A percentile compares a stretch with the other conserved stretches of the same genome.
Evolutionary conservation across 2,888 invertebrate genomes (phyloP).

Genomic region (Acanthosoma haemorrhoidale): DNA sequence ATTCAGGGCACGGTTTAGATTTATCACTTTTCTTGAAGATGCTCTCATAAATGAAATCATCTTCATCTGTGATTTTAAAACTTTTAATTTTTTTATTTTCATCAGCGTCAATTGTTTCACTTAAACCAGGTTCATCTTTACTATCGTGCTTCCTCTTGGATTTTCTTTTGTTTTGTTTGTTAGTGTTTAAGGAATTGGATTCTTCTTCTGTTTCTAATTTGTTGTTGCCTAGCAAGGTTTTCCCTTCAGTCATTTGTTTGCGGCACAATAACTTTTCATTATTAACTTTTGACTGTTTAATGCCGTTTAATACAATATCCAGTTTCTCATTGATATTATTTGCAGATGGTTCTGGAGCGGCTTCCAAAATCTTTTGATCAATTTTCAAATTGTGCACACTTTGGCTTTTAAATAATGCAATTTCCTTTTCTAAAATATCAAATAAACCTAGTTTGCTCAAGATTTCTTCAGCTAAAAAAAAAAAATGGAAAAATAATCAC

Average conservation of each 20-base stretch:
- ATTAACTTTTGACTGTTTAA: constrained; percentile 27
- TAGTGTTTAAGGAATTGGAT: no score
- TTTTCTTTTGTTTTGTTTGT: no score
- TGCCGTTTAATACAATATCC: constrained; percentile 32
- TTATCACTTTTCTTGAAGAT: background rate
- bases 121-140: no score
- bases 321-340: constrained; percentile 30
- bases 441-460: constrained; percentile 49
- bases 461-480: constrained; percentile 49
- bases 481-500: no score
- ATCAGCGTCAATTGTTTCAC: background rate
- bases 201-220: no score
- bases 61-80: background rate
- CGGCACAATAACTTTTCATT: constrained; percentile 14
- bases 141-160: no score
- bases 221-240: no score
- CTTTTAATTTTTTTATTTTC: background rate
- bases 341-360: background rate
- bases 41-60: background rate
- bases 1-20: background rate
- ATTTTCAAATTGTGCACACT: constrained; percentile 47
- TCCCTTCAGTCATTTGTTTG: background rate
- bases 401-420: constrained; percentile 42
- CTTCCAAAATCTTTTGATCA: no score
- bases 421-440: constrained; percentile 52